These are phyloP conservation scores for Mnemiopsis leidyi DNA, from an alignment of 37 sponge, comb jelly and placozoan genomes.

Conservation along the genomic window DNA sequence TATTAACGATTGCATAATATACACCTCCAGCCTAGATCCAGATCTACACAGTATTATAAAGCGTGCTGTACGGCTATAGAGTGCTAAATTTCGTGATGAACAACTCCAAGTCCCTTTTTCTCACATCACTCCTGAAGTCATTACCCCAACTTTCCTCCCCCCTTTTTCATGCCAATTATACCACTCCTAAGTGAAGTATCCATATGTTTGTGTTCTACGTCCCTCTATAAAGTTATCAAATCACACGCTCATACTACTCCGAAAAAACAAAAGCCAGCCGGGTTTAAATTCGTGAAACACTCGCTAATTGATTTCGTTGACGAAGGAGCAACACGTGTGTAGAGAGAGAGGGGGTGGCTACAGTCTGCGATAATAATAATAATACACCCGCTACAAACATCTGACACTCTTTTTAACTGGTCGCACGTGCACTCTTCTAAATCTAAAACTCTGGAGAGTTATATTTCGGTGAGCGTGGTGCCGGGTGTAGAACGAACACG, in stretches of 20 bases:
- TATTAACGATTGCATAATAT: too few relatives aligned
- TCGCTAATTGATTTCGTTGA: neutral
- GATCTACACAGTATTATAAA: too few relatives aligned
- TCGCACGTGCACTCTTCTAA: neutral
- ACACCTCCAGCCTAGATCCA: too few relatives aligned
- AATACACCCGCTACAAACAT: neutral
- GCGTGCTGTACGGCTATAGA: too few relatives aligned
- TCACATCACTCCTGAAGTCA: too few relatives aligned
- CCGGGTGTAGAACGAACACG: too few relatives aligned
- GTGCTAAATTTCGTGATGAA: too few relatives aligned
- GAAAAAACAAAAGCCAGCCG: neutral
- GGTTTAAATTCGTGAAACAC: neutral
- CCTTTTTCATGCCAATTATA: too few relatives aligned
- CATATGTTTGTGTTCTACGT: too few relatives aligned
- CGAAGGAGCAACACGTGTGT: neutral
- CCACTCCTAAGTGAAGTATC: too few relatives aligned
- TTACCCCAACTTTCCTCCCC: too few relatives aligned
- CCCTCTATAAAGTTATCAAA: neutral
- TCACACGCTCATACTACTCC: neutral
- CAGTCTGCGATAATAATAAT: neutral
- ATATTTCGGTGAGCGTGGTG: neutral
- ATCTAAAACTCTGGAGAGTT: neutral
- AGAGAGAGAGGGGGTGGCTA: neutral
- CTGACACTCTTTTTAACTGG: neutral
- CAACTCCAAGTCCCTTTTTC: too few relatives aligned